A percentile compares a stretch with the other conserved stretches of the same genome.
phyloP scores from a whole-genome alignment of 1,140 invertebrate species.

The Spodoptera frugiperda region DNA sequence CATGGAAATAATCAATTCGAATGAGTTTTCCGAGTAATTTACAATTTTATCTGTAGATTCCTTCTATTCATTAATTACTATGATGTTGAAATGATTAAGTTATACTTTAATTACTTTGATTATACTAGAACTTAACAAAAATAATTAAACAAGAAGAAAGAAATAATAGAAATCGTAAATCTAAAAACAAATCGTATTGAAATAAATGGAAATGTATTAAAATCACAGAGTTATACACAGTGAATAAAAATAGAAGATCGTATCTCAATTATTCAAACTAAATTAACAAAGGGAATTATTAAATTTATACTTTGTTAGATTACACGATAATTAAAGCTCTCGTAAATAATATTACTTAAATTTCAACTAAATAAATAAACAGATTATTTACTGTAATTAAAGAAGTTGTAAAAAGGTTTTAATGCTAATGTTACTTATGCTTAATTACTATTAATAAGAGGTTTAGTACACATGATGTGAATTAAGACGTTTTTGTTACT shows the following conservation, averaged over 20 bases:
- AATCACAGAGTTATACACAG: not conserved
- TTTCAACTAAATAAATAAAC: too few relatives aligned
- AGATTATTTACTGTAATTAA: too few relatives aligned
- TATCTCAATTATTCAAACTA: too few relatives aligned
- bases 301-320: not conserved
- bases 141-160: too few relatives aligned
- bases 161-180: not conserved
- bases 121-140: not conserved
- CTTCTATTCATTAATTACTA: conserved; percentile 1
- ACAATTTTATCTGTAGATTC: conserved; percentile 1
- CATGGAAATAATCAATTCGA: conserved; percentile 11
- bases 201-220: not conserved
- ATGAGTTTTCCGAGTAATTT: conserved; percentile 2
- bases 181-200: not conserved
- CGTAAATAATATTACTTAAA: not conserved
- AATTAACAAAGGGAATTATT: too few relatives aligned
- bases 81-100: conserved; percentile 23
- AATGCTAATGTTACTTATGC: too few relatives aligned
- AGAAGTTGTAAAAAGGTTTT: too few relatives aligned
- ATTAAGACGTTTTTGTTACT: too few relatives aligned
- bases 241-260: not conserved
- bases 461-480: too few relatives aligned
- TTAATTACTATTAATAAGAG: too few relatives aligned
- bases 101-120: not conserved
- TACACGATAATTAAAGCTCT: not conserved